Conservation (phyloP, 2,113 vertebrate genomes). For the Myocastor coypus region DNA sequence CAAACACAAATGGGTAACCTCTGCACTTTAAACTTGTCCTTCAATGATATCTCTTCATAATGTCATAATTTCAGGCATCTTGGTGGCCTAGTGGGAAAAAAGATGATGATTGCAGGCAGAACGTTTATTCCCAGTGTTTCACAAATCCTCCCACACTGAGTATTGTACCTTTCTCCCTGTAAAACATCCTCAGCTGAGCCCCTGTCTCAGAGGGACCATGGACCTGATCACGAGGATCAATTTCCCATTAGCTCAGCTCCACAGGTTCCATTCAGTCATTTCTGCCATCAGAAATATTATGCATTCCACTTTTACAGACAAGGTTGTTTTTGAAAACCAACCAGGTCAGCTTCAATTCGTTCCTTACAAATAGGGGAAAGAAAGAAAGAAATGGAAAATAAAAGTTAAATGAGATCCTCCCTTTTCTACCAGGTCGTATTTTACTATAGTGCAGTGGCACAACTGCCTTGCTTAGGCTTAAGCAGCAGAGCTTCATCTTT, state of each 20-base stretch:
- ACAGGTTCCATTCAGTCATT: background rate
- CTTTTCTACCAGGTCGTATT: background rate
- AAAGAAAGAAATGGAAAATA: conserved; percentile 25
- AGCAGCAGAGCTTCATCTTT: conserved; percentile 41
- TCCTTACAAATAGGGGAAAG: background rate
- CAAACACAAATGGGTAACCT: background rate
- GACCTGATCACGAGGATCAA: conserved; percentile 49
- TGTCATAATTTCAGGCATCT: conserved; percentile 12
- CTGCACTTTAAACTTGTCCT: background rate
- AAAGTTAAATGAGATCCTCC: background rate
- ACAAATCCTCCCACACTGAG: conserved; percentile 44
- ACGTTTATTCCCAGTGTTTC: conserved; percentile 39
- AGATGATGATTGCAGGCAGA: conserved; percentile 30
- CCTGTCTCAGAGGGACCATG: background rate
- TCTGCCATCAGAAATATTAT: conserved; percentile 26
- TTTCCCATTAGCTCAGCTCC: conserved; percentile 63
- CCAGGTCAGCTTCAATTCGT: background rate
- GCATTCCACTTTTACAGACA: background rate
- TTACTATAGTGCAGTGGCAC: background rate
- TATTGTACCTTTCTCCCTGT: conserved; percentile 34
- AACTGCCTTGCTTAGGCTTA: background rate
- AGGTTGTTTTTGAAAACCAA: conserved; percentile 43
- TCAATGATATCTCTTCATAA: background rate
- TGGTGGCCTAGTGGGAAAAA: background rate
- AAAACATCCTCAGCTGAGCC: conserved; percentile 49